phyloP scores from a whole-genome alignment of 2,113 vertebrate genomes.

The Strix uralensis region DNA sequence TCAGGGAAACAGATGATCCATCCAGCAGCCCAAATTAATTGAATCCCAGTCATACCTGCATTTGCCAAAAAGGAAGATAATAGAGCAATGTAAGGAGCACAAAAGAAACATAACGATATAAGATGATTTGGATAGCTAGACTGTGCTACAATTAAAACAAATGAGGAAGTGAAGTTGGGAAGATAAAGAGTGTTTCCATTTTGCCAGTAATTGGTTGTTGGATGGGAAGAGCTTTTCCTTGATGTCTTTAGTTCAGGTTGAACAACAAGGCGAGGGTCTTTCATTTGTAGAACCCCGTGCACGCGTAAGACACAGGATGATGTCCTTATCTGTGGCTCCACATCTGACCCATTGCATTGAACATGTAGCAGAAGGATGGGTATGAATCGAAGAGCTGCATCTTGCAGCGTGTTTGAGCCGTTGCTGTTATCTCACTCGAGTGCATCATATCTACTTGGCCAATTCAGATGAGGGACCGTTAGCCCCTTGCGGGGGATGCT shows the following conservation, averaged over 20 bases:
- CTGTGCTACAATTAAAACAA: not conserved
- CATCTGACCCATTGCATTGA: not conserved
- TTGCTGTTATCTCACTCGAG: not conserved
- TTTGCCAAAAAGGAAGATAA: not conserved
- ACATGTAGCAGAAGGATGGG: rapidly evolving
- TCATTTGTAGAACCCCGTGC: rapidly evolving
- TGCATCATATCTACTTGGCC: not conserved
- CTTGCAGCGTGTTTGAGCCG: not conserved
- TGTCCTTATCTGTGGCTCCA: not conserved
- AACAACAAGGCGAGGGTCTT: not conserved
- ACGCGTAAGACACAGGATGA: not conserved
- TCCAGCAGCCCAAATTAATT: not conserved
- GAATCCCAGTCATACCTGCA: not conserved
- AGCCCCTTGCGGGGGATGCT: not conserved
- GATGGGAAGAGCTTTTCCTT: not conserved
- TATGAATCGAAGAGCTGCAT: not conserved
- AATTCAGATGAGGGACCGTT: not conserved
- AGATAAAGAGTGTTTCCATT: not conserved
- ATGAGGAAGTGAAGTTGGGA: not conserved
- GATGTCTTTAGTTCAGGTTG: not conserved
- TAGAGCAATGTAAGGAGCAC: not conserved
- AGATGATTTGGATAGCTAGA: not conserved
- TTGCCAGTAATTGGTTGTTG: not conserved
- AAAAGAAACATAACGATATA: not conserved
- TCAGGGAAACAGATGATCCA: not conserved